phyloP scores from a whole-genome alignment of 2,888 invertebrate genomes.

The Nomada ruficornis region DNA sequence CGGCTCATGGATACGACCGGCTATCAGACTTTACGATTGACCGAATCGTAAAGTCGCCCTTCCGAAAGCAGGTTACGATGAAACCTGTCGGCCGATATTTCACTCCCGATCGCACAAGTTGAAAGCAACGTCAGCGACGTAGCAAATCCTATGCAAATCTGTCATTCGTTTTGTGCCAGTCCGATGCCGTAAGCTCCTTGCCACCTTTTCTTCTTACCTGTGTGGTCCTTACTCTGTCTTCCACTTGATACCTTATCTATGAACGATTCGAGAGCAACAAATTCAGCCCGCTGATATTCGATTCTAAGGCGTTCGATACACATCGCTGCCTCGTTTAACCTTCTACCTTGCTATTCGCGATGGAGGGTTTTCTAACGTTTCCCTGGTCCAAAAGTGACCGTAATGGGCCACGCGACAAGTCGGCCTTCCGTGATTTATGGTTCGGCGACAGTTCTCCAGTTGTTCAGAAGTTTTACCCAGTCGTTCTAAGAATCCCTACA shows the following conservation, averaged over 20 bases:
- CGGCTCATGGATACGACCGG: constrained; percentile 20
- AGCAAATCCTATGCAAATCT: constrained; percentile 58
- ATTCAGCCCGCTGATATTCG: constrained; percentile 44
- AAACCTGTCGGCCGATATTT: constrained; percentile 45
- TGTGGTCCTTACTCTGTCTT: constrained; percentile 31
- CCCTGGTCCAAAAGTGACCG: not conserved
- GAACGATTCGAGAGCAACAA: constrained; percentile 12
- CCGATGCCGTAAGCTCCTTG: constrained; percentile 11
- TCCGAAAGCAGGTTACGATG: constrained; percentile 33
- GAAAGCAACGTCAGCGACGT: constrained; percentile 36
- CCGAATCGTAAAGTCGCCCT: constrained; percentile 68
- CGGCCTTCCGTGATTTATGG: not conserved
- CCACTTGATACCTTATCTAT: constrained; percentile 37
- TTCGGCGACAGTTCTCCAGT: constrained; percentile 14
- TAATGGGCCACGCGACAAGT: not conserved
- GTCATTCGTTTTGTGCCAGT: constrained; percentile 52
- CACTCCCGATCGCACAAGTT: constrained; percentile 60
- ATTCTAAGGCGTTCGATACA: constrained; percentile 15
- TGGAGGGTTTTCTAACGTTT: not conserved
- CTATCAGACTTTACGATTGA: constrained; percentile 71
- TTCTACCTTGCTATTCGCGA: not conserved
- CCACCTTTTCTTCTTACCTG: constrained; percentile 9
- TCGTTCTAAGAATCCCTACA: not conserved
- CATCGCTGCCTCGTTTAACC: not conserved
- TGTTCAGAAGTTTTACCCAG: constrained; percentile 37